Evolutionary conservation across 1,140 invertebrate species (phyloP).

Genomic region (Augochlora pura): DNA sequence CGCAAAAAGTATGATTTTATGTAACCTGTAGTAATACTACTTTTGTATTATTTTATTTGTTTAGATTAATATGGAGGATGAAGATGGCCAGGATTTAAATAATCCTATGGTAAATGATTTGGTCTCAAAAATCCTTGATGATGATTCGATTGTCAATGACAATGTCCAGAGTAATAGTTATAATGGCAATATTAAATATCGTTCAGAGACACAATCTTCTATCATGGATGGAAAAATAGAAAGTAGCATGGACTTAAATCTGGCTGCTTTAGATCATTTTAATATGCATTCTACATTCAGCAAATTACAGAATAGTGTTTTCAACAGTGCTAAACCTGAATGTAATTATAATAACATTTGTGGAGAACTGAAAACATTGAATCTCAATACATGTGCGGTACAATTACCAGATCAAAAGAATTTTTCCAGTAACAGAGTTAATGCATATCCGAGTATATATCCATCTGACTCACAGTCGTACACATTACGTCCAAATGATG

Average conservation of each 20-base stretch:
- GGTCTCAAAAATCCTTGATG: constrained; percentile 84
- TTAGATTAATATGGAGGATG: constrained; percentile 80
- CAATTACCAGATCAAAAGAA: constrained; percentile 56
- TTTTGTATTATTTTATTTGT: constrained; percentile 9
- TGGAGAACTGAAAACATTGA: constrained; percentile 62
- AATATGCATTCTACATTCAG: constrained; percentile 49
- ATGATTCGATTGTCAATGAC: constrained; percentile 79
- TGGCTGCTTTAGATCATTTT: constrained; percentile 31
- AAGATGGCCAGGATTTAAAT: constrained; percentile 79
- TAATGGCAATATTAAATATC: constrained; percentile 63
- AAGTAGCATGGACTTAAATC: constrained; percentile 23
- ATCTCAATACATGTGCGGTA: constrained; percentile 55
- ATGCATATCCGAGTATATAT: constrained; percentile 49
- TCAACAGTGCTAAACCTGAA: constrained; percentile 59
- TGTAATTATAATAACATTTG: constrained; percentile 66
- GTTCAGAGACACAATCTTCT: constrained; percentile 40
- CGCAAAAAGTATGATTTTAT: neutral
- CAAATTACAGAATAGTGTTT: constrained; percentile 58
- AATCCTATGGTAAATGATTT: constrained; percentile 84
- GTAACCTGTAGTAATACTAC: neutral
- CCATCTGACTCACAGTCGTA: constrained; percentile 51
- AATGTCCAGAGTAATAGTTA: constrained; percentile 73
- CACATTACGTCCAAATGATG: constrained; percentile 40
- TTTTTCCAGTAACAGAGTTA: constrained; percentile 60
- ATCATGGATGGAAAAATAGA: constrained; percentile 31